Evolutionary conservation across 2,113 vertebrate species (phyloP), one percentile per base, ranked within the genome.

Genomic region (Macquaria ambigua): DNA sequence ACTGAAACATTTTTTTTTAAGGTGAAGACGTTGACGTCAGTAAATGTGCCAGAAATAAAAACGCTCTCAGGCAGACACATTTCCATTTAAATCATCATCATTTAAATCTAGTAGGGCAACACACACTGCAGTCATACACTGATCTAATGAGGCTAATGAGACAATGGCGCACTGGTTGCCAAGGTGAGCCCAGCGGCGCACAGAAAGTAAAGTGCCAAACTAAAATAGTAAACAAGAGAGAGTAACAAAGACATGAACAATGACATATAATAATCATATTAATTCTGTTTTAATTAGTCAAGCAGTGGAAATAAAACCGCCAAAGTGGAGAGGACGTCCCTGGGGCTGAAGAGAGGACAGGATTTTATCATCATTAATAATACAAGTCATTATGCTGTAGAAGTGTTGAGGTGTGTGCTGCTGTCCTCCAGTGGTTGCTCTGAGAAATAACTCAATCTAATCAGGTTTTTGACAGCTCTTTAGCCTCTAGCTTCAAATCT

Each of bases 91-190:
- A 81, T 87, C 55, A 41, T 84, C 62, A 20, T 78, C 70, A 31
- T 73, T 43, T 61, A 59, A 70, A 61, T 79, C 56, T 61, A 76
- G 64, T 15, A 53, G 52, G 69, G 25, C 37, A 23, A 73, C 85
- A 64, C 77, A 66, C 55, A 39, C 83, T 72, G 56, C 66, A 53
- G 59, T 55, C 73, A 46, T 25, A 69, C 76, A 39, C 74, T 25
- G 52, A 43, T 69, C 75, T 89, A 89, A 90, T 82, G 89, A 88
- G 87, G 89, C 87, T 87, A 91, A 91, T 91, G 88, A 91, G 73
- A 83, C 31, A 20, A 16, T 8, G 59, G 74, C 12, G 71, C 58
- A 23, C 46, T 62, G 52, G 81, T 82, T 79, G 77, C 77, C 61
- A 70, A 55, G 89, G 76, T 79, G 84, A 78, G 53, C 50, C 55